phyloP scores from a whole-genome alignment of 2,797 vertebrate genomes.

The Australoheros facetus region DNA sequence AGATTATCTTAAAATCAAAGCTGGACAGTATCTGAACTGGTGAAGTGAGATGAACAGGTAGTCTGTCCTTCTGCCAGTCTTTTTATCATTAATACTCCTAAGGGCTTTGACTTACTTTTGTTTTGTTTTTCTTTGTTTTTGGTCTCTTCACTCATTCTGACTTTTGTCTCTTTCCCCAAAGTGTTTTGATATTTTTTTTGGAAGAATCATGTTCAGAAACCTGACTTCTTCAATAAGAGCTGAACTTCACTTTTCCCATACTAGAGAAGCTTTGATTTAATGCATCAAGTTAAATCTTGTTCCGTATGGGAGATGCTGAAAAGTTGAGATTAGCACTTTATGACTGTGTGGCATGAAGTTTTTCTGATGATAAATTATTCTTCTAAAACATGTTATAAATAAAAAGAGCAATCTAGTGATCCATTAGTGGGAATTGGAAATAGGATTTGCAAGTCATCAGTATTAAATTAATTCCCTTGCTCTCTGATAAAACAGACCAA shows the following conservation, averaged over 20 bases:
- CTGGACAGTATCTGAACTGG: constrained; percentile 51
- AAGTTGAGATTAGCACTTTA: background rate
- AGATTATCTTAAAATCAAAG: constrained; percentile 77
- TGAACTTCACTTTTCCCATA: background rate
- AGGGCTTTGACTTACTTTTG: background rate
- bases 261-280: background rate
- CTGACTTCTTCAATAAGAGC: background rate
- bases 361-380: background rate
- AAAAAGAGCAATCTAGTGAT: background rate
- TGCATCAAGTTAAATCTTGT: background rate
- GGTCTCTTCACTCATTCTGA: background rate
- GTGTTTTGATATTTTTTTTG: constrained; percentile 4
- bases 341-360: background rate
- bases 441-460: constrained; percentile 1
- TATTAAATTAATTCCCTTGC: too few species aligned
- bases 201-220: background rate
- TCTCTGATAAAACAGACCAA: too few species aligned
- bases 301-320: background rate
- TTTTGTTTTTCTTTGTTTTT: background rate
- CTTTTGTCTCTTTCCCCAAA: background rate
- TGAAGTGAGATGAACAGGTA: constrained; percentile 51
- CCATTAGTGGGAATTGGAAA: background rate
- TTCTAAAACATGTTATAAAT: background rate
- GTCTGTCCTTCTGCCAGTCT: constrained; percentile 16
- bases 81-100: constrained; percentile 4